Base-by-base conservation (phyloP, 2,113 vertebrate genomes). In the Mobula birostris region DNA sequence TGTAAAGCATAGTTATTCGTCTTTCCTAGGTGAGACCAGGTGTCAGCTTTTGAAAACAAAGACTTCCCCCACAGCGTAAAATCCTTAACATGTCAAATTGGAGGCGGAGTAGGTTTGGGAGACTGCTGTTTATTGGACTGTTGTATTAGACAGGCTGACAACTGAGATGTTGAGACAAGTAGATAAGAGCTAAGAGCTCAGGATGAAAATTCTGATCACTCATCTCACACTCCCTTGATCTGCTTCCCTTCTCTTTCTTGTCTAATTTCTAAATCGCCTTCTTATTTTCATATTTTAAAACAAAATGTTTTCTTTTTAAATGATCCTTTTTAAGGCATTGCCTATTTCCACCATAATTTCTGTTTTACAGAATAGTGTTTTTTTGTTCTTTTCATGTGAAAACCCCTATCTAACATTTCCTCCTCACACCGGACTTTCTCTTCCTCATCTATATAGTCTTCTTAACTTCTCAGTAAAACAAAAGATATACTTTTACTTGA, bases 101-200 rank as follows among this genome's bases (percentile, higher is more conserved):
- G 91, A 72, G 90, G 90, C 21, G 90, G 91, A 74, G 91, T 56
- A 27, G 91, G 56, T 68, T 29, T 24, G 48, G 70, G 56, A 72
- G 68, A 93, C 56, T 76, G 91, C 68, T 93, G 91, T 93, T 93
- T 93, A 93, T 93, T 93, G 91, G 91, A 93, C 91, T 93, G 91
- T 74, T 74, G 36, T 93, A 5, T 40, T 19, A 56, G 91, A 76
- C 91, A 74, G 70, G 72, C 91, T 93, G 91, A 93, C 91, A 93
- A 40, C 91, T 74, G 36, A 76, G 48, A 29, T 48, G 91, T 93
- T 76, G 68, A 93, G 91, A 48, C 91, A 74, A 70, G 91, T 93
- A 93, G 91, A 93, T 93, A 93, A 93, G 91, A 70, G 91, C 40
- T 76, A 24, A 70, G 68, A 93, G 24, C 70, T 56, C 91, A 93